Conservation (phyloP, 1,140 invertebrate species). For the Hyphantria cunea region DNA sequence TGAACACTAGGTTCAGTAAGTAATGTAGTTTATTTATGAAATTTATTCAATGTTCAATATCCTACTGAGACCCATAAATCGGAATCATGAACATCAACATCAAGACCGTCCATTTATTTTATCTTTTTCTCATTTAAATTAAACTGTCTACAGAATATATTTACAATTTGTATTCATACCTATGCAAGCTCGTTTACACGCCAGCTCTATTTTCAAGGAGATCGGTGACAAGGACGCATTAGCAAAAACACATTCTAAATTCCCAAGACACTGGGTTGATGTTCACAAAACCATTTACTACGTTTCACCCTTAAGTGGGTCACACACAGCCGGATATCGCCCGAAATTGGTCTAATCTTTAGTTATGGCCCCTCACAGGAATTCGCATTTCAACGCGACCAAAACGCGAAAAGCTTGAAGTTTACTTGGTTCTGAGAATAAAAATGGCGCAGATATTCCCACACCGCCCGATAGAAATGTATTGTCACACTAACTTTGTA, state of each 20-base stretch:
- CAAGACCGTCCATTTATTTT: too few relatives aligned
- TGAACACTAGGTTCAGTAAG: too few relatives aligned
- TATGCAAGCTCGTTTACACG: too few relatives aligned
- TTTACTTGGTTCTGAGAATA: constrained; percentile 26
- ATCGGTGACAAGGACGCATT: constrained; percentile 12
- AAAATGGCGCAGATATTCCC: constrained; percentile 18
- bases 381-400: constrained; percentile 39
- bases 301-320: constrained; percentile 44
- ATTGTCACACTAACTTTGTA: constrained; percentile 32
- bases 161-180: too few relatives aligned
- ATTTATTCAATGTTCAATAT: too few relatives aligned
- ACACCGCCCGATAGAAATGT: constrained; percentile 20
- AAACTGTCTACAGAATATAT: too few relatives aligned
- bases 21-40: too few relatives aligned
- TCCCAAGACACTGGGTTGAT: constrained; percentile 41
- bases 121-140: too few relatives aligned
- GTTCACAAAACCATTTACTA: constrained; percentile 50
- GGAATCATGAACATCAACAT: too few relatives aligned
- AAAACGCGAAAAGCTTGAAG: constrained; percentile 17
- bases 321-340: constrained; percentile 39
- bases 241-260: constrained; percentile 24
- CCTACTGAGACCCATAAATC: too few relatives aligned
- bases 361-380: constrained; percentile 44
- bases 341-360: constrained; percentile 56
- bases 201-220: not conserved